phyloP scores from a whole-genome alignment of 2,797 vertebrate species.

The Acanthurus tractus region DNA sequence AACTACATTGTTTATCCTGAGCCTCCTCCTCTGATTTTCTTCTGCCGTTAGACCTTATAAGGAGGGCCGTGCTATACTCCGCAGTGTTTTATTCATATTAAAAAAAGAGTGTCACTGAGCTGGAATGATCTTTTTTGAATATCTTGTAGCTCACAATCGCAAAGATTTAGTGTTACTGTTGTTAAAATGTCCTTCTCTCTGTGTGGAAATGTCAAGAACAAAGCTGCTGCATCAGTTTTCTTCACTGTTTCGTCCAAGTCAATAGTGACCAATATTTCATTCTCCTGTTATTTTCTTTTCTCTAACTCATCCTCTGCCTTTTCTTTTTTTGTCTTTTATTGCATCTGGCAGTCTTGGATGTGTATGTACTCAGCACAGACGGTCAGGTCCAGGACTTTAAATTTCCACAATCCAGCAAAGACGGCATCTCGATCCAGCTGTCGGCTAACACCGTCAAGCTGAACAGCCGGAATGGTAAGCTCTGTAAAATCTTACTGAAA shows the following conservation, averaged over 20 bases:
- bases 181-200: slow-evolving; percentile 22
- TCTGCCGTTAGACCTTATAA: slow-evolving; percentile 42
- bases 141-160: slow-evolving; percentile 45
- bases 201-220: slow-evolving; percentile 52
- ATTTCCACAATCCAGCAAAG: slow-evolving; percentile 95
- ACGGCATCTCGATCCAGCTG: slow-evolving; percentile 95
- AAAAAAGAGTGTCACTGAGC: slow-evolving; percentile 21
- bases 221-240: slow-evolving; percentile 28
- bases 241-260: slow-evolving; percentile 28
- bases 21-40: slow-evolving; percentile 57
- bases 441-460: slow-evolving; percentile 98
- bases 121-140: slow-evolving; percentile 54
- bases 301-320: slow-evolving; percentile 17
- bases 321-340: neutral
- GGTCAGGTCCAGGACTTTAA: slow-evolving; percentile 98
- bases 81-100: slow-evolving; percentile 55
- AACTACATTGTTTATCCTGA: slow-evolving; percentile 70
- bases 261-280: slow-evolving; percentile 42
- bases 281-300: slow-evolving; percentile 26
- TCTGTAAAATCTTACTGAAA: neutral
- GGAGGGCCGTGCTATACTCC: slow-evolving; percentile 6
- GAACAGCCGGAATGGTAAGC: slow-evolving; percentile 97
- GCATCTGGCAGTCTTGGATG: slow-evolving; percentile 91
- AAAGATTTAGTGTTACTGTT: slow-evolving; percentile 44
- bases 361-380: slow-evolving; percentile 97